These are phyloP conservation scores for Daubentonia madagascariensis DNA, from an alignment of 2,113 vertebrate genomes.

Conservation along the genomic window DNA sequence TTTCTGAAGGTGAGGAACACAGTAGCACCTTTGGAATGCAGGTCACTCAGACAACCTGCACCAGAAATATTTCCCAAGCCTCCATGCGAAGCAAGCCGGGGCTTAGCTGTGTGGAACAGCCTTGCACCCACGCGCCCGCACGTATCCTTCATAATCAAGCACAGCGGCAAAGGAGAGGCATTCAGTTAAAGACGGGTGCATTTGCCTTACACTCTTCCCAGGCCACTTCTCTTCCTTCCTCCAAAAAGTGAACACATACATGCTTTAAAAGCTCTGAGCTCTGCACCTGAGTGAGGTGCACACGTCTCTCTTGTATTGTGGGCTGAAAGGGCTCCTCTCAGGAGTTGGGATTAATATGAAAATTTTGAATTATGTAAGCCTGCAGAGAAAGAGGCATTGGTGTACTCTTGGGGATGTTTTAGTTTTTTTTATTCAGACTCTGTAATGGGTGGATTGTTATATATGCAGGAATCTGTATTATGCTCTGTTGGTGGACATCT, in stretches of 20 bases:
- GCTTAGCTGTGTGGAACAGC: not conserved
- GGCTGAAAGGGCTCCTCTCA: not conserved
- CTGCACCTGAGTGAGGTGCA: not conserved
- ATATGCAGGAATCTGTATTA: not conserved
- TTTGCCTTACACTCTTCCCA: not conserved
- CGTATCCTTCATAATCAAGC: not conserved
- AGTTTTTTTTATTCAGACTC: not conserved
- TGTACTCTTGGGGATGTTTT: rapidly evolving
- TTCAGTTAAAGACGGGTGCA: not conserved
- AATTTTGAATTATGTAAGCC: not conserved
- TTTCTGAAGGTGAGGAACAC: not conserved
- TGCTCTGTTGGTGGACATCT: not conserved
- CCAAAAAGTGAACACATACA: not conserved
- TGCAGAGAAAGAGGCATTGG: not conserved
- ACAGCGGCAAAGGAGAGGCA: not conserved
- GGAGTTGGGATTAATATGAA: not conserved
- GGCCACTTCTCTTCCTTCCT: no score
- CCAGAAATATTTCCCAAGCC: not conserved
- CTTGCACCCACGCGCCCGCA: rapidly evolving
- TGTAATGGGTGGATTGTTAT: not conserved
- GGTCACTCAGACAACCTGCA: not conserved
- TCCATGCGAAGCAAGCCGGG: no score
- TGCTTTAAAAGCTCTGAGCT: no score
- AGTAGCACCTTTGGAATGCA: not conserved
- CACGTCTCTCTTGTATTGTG: rapidly evolving